phyloP scores from a whole-genome alignment of 2,888 invertebrate species.

The Holacanthella duospinosa region DNA sequence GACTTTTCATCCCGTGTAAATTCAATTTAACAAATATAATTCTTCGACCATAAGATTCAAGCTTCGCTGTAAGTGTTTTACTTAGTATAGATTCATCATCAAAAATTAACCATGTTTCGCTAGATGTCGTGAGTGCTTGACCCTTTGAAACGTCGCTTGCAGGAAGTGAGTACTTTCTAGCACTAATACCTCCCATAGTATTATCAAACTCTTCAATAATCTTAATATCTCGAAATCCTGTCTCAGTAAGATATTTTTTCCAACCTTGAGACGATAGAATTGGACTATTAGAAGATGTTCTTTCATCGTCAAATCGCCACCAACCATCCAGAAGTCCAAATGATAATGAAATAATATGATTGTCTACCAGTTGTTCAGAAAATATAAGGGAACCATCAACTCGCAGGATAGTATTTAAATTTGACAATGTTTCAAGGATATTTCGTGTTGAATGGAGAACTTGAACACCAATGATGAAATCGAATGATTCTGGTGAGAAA shows the following conservation, averaged over 20 bases:
- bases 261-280: neutral
- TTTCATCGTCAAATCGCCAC: constrained; percentile 1
- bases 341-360: neutral
- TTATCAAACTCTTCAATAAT: neutral
- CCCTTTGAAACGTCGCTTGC: neutral
- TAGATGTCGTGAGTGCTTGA: neutral
- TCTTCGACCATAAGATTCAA: neutral
- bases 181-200: neutral
- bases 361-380: neutral
- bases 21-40: neutral
- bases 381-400: neutral
- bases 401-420: neutral
- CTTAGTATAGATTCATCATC: neutral
- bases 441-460: neutral
- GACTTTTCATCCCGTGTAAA: no score
- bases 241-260: neutral
- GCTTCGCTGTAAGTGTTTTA: neutral
- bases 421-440: neutral
- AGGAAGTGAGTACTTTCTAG: neutral
- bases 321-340: neutral
- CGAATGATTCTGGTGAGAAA: neutral
- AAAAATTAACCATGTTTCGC: neutral
- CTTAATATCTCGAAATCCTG: neutral
- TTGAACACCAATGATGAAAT: neutral
- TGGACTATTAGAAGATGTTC: neutral